These are phyloP conservation scores for Argopecten irradians DNA, from an alignment of 1,140 invertebrate genomes.

Conservation along the genomic window DNA sequence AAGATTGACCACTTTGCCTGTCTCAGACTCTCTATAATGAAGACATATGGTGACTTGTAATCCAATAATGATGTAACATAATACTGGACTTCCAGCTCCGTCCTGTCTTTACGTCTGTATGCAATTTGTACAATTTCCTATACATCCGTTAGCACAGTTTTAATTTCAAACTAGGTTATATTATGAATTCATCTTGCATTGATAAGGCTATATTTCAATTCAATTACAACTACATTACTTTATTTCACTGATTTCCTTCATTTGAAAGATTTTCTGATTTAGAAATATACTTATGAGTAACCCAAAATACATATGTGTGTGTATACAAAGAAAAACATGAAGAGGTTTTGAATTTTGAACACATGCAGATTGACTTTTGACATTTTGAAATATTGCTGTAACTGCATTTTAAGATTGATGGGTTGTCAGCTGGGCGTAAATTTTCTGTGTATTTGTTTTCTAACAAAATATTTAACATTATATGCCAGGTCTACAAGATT, in stretches of 20 bases:
- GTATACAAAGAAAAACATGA: no score
- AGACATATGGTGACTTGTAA: not conserved
- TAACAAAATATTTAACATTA: no score
- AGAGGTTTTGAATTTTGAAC: not conserved
- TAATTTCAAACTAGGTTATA: not conserved
- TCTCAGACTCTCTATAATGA: not conserved
- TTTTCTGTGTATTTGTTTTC: no score
- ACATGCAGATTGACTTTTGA: not conserved
- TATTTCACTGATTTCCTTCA: not conserved
- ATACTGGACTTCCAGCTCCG: not conserved
- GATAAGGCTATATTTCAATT: not conserved
- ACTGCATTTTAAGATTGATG: no score
- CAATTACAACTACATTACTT: not conserved
- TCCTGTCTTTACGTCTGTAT: not conserved
- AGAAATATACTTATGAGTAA: no score
- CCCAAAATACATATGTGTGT: not conserved
- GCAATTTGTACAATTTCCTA: conserved; percentile 1
- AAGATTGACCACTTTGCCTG: not conserved
- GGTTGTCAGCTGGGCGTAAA: no score
- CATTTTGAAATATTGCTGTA: no score
- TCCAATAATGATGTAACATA: not conserved
- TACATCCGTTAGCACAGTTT: not conserved
- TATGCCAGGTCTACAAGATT: no score
- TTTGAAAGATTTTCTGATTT: not conserved
- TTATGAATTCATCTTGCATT: not conserved